Evolutionary conservation across 2,113 vertebrate genomes (phyloP).

Genomic region (human): GRCh38 chr1:175563001-175563500

Average conservation of each 20-base stretch:
- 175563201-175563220: neutral
- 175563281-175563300: neutral
- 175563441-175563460: neutral
- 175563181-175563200: neutral
- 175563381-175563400: neutral
- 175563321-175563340: neutral
- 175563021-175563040: neutral
- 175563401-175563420: neutral
- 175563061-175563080: neutral
- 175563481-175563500: neutral
- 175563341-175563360: neutral
- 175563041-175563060: neutral
- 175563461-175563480: neutral
- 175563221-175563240: neutral
- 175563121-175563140: neutral
- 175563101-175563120: neutral
- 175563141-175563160: neutral
- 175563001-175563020: neutral
- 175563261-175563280: neutral
- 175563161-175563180: neutral
- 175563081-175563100: neutral
- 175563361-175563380: neutral
- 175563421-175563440: neutral
- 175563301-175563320: neutral
- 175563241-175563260: neutral